Evolutionary conservation across 2,888 invertebrate genomes (phyloP).

Genomic region (Temnothorax rugatulus): DNA sequence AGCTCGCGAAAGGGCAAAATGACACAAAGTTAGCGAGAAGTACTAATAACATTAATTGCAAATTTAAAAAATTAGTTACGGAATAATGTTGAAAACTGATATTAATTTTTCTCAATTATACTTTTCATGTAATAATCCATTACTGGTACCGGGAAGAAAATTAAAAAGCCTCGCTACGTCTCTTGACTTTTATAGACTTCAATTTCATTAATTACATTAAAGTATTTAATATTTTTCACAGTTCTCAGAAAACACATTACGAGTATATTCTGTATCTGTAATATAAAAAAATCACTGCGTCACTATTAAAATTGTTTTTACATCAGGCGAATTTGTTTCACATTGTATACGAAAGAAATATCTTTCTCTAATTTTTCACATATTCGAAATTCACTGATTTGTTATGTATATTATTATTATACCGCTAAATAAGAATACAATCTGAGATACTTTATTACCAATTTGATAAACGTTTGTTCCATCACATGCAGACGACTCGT

Average conservation of each 20-base stretch:
- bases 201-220: background rate
- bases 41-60: background rate
- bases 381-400: background rate
- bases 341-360: background rate
- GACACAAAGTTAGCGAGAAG: background rate
- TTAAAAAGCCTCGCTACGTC: background rate
- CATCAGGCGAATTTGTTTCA: background rate
- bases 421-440: conserved; percentile 32
- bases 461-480: conserved; percentile 57
- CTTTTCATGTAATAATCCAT: conserved; percentile 1
- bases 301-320: background rate
- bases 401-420: conserved; percentile 37
- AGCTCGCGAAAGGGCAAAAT: conserved; percentile 9
- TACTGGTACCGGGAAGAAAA: background rate
- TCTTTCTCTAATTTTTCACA: background rate
- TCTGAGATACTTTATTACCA: conserved; percentile 64
- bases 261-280: background rate
- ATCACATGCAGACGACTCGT: conserved; percentile 50
- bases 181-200: background rate
- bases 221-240: background rate
- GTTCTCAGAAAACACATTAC: background rate
- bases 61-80: background rate
- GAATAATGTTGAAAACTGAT: background rate
- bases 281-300: background rate
- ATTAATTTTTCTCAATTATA: background rate